Conservation (phyloP, 1,140 invertebrate species). For the Zaprionus gabonicus region DNA sequence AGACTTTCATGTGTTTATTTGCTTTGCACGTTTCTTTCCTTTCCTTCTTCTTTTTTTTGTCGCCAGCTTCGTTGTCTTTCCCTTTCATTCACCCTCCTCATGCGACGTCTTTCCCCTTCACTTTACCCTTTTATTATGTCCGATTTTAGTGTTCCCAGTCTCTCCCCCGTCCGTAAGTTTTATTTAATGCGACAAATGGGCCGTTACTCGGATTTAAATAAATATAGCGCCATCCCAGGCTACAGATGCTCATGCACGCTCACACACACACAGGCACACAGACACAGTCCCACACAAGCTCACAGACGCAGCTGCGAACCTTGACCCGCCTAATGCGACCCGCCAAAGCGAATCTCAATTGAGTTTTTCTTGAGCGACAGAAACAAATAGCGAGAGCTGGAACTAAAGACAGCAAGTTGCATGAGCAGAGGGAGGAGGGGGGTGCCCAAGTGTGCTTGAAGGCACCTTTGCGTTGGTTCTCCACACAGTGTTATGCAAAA, state of each 20-base stretch:
- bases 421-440: background rate
- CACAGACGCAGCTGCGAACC: conserved; percentile 26
- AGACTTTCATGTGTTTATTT: conserved; percentile 81
- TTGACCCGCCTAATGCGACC: conserved; percentile 41
- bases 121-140: conserved; percentile 32
- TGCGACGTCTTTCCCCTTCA: background rate
- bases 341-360: conserved; percentile 34
- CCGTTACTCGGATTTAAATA: conserved; percentile 77
- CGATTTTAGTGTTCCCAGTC: conserved; percentile 18
- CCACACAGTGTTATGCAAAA: background rate
- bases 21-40: conserved; percentile 73
- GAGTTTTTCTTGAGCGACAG: conserved; percentile 48
- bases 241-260: conserved; percentile 23
- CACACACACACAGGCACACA: conserved; percentile 6
- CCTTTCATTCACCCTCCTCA: background rate
- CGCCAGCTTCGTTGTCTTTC: background rate
- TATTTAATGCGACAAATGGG: conserved; percentile 81
- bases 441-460: background rate
- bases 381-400: conserved; percentile 12
- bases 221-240: conserved; percentile 58
- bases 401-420: background rate
- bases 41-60: conserved; percentile 13
- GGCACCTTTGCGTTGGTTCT: background rate
- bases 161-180: conserved; percentile 58
- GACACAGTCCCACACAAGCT: background rate